Conservation (phyloP, 2,113 vertebrate genomes). For the Psilopsiagon aurifrons region DNA sequence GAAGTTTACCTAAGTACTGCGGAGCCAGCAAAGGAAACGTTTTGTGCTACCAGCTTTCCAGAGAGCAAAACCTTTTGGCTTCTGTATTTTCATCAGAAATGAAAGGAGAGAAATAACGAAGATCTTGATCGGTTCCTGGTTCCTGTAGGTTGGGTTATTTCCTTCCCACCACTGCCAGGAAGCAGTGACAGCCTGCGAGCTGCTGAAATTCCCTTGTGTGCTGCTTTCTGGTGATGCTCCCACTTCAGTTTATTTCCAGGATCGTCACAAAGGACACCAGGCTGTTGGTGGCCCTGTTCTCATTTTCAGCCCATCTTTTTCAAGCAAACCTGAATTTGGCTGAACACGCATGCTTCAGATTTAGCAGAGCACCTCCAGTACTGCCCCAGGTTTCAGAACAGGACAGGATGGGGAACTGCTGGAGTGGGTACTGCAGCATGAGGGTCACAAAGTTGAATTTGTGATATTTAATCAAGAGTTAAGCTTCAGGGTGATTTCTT, state of each 20-base stretch:
- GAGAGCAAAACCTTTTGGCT: background rate
- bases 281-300: background rate
- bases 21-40: background rate
- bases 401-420: background rate
- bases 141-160: background rate
- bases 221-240: background rate
- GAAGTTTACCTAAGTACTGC: background rate
- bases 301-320: background rate
- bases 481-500: background rate
- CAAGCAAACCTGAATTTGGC: background rate
- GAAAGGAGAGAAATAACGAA: background rate
- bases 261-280: background rate
- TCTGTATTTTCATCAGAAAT: background rate
- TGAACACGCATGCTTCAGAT: rapidly evolving
- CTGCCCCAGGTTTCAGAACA: rapidly evolving
- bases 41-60: background rate
- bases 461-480: background rate
- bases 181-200: background rate
- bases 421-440: background rate
- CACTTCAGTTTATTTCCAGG: background rate
- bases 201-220: background rate
- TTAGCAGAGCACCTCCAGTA: background rate
- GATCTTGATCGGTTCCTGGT: background rate
- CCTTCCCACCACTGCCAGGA: background rate
- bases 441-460: background rate